phyloP scores from a whole-genome alignment of 2,888 invertebrate species.

The Pandemis cinnamomeana region DNA sequence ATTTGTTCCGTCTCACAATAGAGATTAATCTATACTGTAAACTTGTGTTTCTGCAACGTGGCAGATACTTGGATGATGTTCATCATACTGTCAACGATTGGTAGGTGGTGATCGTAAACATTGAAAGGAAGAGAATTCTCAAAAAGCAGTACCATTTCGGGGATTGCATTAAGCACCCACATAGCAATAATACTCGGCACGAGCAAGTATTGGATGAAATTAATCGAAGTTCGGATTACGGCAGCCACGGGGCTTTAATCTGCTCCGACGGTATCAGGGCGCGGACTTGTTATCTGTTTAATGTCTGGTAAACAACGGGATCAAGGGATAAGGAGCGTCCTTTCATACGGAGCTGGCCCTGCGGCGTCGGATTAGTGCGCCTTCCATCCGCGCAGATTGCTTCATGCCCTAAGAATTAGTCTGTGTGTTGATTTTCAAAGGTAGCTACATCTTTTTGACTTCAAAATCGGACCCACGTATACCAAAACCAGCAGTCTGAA shows the following conservation, averaged over 20 bases:
- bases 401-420: slow-evolving; percentile 63
- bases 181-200: slow-evolving; percentile 56
- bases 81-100: not conserved
- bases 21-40: not conserved
- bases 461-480: not conserved
- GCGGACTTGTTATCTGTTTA: slow-evolving; percentile 85
- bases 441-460: not conserved
- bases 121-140: slow-evolving; percentile 15
- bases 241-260: slow-evolving; percentile 77
- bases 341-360: slow-evolving; percentile 80
- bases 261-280: slow-evolving; percentile 80
- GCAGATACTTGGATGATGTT: not conserved
- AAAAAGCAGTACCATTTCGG: not conserved
- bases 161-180: slow-evolving; percentile 28
- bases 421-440: slow-evolving; percentile 47
- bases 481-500: not conserved
- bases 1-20: not conserved
- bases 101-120: slow-evolving; percentile 12
- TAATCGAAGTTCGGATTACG: slow-evolving; percentile 83
- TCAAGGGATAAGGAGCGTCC: slow-evolving; percentile 84
- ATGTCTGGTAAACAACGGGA: slow-evolving; percentile 86
- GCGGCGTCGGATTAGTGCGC: slow-evolving; percentile 77
- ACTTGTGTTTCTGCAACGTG: not conserved
- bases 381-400: slow-evolving; percentile 74
- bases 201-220: slow-evolving; percentile 81